Evolutionary conservation across 1,140 invertebrate species (phyloP), one percentile per base, ranked within the genome.

Genomic region (Paracyclopina nana): DNA sequence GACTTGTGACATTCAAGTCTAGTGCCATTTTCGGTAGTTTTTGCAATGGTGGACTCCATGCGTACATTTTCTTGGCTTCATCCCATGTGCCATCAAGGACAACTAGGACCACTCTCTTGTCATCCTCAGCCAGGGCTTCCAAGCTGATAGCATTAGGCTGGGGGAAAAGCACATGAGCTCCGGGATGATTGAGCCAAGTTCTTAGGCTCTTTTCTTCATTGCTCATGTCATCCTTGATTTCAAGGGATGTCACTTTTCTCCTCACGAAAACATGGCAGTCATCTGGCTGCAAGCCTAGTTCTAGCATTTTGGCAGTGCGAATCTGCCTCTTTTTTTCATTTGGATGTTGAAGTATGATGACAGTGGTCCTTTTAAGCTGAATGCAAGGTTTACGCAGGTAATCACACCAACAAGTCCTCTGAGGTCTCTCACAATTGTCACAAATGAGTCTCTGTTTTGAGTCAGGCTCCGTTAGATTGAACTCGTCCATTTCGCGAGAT

Each of bases 61-160:
- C 25, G 25, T 28, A 48, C 25, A 48, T 28, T 20, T 48, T 48
- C 45, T 48, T 48, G 24, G 45, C 45, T 29, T 48, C 45, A 27
- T 48, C 45, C 45, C 45, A 48, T 12, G 45, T 48, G 27, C 45
- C 45, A 18, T 48, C 45, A n/a, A 48, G 28, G 6, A 31, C 6
- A 4, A 48, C 16, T 11, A 48, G 25, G 24, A 18, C 42, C 42
- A 18, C n/a, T 14, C 4, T 5, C 24, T 20, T 8, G 29, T 8
- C 29, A 9, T 8, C 8, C 8, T 30, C 29, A 9, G 29, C 29
- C 8, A 30, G 29, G 42, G 16, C 24, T 44, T 44, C 14, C 16
- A 31, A 48, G 27, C 25, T 28, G 25, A 48, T 3, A 48, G 27
- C 3, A 22, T 16, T 25, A 48, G 45, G 27, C n/a, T 48, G 12